Evolutionary conservation across 2,888 invertebrate genomes (phyloP).

Genomic region (Drosophila mercatorum): DNA sequence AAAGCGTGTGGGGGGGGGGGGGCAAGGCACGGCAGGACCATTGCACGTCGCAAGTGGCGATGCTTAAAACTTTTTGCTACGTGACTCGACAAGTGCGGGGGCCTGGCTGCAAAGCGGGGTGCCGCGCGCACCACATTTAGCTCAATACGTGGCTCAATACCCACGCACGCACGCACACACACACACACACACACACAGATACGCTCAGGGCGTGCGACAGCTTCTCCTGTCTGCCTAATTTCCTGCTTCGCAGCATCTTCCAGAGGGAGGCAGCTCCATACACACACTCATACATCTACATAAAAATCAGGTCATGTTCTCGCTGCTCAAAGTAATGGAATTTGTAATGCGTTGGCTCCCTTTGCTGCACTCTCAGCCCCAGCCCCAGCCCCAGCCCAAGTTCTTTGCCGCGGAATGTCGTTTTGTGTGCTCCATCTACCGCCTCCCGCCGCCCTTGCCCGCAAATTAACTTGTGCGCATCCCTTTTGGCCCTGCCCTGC

Average conservation of each 20-base stretch:
- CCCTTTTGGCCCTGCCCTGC: constrained; percentile 10
- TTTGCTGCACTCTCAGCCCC: background rate
- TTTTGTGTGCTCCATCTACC: constrained; percentile 46
- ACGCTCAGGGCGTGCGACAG: constrained; percentile 25
- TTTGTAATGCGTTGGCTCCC: constrained; percentile 68
- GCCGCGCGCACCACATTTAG: constrained; percentile 47
- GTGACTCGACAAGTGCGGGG: constrained; percentile 72
- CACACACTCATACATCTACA: constrained; percentile 62
- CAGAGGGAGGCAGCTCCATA: background rate
- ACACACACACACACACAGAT: constrained; percentile 18
- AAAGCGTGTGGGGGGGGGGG: background rate
- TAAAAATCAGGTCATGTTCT: constrained; percentile 79
- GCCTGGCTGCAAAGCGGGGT: background rate
- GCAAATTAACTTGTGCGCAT: constrained; percentile 72
- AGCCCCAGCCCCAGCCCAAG: constrained; percentile 4
- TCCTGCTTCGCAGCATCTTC: constrained; percentile 63
- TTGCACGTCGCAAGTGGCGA: constrained; percentile 78
- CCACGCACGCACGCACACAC: constrained; percentile 69
- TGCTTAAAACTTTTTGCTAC: constrained; percentile 80
- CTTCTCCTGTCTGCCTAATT: constrained; percentile 67
- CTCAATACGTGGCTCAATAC: constrained; percentile 77
- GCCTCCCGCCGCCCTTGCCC: background rate
- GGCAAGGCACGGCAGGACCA: constrained; percentile 28
- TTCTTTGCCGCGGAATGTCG: constrained; percentile 65
- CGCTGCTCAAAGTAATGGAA: constrained; percentile 80